Evolutionary conservation across 2,888 invertebrate genomes (phyloP).

Genomic region (Callyntrura sp.): DNA sequence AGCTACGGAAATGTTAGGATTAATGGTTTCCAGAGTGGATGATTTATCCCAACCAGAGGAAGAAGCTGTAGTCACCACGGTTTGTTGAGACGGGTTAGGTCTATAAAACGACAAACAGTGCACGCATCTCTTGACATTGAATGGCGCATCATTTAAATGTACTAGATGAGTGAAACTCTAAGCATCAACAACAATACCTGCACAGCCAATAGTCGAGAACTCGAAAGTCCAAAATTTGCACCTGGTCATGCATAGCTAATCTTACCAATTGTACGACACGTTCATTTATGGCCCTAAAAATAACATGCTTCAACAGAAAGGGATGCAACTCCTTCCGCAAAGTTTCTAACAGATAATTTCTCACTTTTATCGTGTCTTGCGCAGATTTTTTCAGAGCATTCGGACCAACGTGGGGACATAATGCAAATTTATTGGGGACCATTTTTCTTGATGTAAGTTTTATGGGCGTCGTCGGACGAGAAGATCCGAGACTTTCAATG

Average conservation of each 20-base stretch:
- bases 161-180: no score
- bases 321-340: conserved; percentile 39
- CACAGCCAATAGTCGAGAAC: conserved; percentile 62
- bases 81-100: no score
- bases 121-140: no score
- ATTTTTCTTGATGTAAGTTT: not conserved
- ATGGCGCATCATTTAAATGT: no score
- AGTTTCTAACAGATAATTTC: conserved; percentile 58
- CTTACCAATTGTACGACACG: conserved; percentile 59
- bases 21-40: not conserved
- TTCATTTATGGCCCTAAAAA: conserved; percentile 59
- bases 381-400: conserved; percentile 45
- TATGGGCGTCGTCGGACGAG: conserved; percentile 4
- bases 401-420: conserved; percentile 31
- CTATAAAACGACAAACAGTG: no score
- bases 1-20: not conserved
- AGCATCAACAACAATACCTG: no score
- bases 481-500: conserved; percentile 25
- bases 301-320: conserved; percentile 55
- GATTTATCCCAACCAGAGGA: no score
- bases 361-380: conserved; percentile 33
- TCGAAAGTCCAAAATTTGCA: conserved; percentile 73
- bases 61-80: not conserved
- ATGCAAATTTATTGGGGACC: not conserved
- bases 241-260: conserved; percentile 40